Percentiles rank a stretch among this genome's conserved stretches.
Conservation (phyloP, 2,797 vertebrate genomes). For the Hapalemur alaotrensis region DNA sequence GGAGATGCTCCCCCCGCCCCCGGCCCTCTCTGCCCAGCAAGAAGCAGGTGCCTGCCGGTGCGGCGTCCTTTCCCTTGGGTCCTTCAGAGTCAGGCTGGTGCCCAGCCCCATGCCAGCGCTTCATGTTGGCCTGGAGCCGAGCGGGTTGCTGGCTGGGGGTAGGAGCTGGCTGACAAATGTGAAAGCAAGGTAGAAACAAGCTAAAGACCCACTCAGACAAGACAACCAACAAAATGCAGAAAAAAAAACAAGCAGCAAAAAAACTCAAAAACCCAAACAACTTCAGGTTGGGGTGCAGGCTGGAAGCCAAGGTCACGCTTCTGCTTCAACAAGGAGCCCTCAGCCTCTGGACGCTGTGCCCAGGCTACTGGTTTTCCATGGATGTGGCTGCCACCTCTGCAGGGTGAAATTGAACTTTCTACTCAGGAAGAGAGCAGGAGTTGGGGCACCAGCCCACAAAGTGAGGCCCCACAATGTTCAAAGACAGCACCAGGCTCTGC, state of each 20-base stretch:
- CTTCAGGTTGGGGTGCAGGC: neutral
- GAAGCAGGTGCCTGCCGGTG: conserved; percentile 15
- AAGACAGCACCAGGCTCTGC: conserved; percentile 26
- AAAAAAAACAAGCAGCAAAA: neutral
- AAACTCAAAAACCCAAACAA: neutral
- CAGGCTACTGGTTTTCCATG: neutral
- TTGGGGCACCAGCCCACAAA: neutral
- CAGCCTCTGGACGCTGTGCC: neutral
- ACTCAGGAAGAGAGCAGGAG: conserved; percentile 56
- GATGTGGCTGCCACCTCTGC: neutral
- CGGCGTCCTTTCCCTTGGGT: neutral
- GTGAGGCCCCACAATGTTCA: conserved; percentile 38
- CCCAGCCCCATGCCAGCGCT: conserved; percentile 58
- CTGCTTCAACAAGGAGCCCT: conserved; percentile 33
- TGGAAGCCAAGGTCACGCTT: neutral
- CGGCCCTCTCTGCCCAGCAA: conserved; percentile 37
- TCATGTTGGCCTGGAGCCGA: conserved; percentile 45
- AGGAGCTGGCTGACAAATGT: conserved; percentile 63
- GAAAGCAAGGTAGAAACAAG: conserved; percentile 57
- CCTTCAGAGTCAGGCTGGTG: conserved; percentile 9
- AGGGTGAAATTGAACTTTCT: neutral
- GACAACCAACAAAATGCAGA: conserved; percentile 58
- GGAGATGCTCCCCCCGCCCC: neutral
- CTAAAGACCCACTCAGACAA: conserved; percentile 57
- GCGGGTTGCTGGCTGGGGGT: conserved; percentile 55